Percentiles rank a stretch among this genome's conserved stretches.
Conservation (phyloP, 1,140 invertebrate genomes). For the Zaprionus africanus region DNA sequence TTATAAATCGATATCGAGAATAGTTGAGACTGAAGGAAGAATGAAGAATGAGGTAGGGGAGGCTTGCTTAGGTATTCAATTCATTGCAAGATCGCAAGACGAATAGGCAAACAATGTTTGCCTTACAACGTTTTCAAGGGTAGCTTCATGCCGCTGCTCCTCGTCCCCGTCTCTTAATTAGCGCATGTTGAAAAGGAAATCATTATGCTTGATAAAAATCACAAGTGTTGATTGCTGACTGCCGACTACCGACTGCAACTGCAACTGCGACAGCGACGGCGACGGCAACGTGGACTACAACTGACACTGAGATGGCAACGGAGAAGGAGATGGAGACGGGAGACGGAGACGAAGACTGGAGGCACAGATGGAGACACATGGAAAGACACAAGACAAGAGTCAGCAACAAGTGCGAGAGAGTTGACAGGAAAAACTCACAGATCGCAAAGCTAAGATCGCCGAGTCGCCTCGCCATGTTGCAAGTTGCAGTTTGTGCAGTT, state of each 20-base stretch:
- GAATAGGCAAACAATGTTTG: constrained; percentile 13
- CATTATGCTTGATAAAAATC: constrained; percentile 82
- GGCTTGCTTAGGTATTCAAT: constrained; percentile 4
- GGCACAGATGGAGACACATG: not conserved
- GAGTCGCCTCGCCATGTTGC: constrained; percentile 18
- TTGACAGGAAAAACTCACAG: constrained; percentile 76
- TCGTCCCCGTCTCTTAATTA: constrained; percentile 66
- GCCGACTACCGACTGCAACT: constrained; percentile 7
- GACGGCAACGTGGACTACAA: not conserved
- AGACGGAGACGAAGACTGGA: not conserved
- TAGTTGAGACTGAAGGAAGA: not conserved
- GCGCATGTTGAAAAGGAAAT: constrained; percentile 81
- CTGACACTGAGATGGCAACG: not conserved
- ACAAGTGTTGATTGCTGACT: constrained; percentile 75
- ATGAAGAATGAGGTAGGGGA: too few species aligned
- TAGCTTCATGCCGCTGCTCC: constrained; percentile 3
- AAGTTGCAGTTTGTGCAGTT: constrained; percentile 50
- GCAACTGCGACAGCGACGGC: not conserved
- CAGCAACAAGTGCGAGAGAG: constrained; percentile 68
- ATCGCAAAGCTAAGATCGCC: constrained; percentile 45
- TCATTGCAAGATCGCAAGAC: not conserved
- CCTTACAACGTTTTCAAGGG: constrained; percentile 25
- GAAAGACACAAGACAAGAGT: not conserved
- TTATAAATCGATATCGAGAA: constrained; percentile 77
- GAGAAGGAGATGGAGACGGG: not conserved